Evolutionary conservation across 2,113 vertebrate genomes (phyloP), one percentile per base, ranked within the genome.

Genomic region (Mystacornis crossleyi): DNA sequence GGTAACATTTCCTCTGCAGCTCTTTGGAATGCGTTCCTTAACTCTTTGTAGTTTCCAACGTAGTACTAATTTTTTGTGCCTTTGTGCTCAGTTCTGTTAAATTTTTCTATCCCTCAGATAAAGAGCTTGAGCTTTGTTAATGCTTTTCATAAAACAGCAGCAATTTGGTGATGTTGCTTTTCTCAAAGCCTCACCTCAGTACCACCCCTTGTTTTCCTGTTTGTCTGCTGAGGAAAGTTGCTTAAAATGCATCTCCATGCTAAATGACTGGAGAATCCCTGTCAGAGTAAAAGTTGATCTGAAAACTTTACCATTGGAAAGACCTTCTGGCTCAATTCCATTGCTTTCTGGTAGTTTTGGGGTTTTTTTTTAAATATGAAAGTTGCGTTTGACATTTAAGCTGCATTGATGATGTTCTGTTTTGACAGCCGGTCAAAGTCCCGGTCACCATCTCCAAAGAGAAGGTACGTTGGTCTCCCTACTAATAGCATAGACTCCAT

Each of bases 401-500:
- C 43, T 73, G 34, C 79, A 72, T 61, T 86, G 84, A 69, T 95
- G 92, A 85, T 96, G 60, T 94, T 94, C 36, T 97, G 40, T 98
- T 98, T 98, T 98, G 87, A 96, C 97, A 98, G 98, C 97, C 98
- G 97, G 55, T 99, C 98, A 61, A 98, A 99, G 97, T 98, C 98
- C 95, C 98, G 97, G 94, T 98, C 98, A 47, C 98, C 98, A 62
- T 98, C 99, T 98, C 97, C 98, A 97, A 99, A 99, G 97, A 98
- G 98, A 98, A 99, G 98, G 98, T 99, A 98, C 18, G 98, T 97
- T 96, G 67, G 73, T 88, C 45, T 93, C 90, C 36, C 88, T 94
- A 2, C 61, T 81, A 23, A 24, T 34, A 71, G 61, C 4, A 7
- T 4, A 86, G 72, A 6, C 26, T 57, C 31, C 0, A 0, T 55